A percentile compares a stretch with the other conserved stretches of the same genome.
Evolutionary conservation across 2,797 vertebrate species (phyloP).

Genomic region (Anisognathus igniventris): DNA sequence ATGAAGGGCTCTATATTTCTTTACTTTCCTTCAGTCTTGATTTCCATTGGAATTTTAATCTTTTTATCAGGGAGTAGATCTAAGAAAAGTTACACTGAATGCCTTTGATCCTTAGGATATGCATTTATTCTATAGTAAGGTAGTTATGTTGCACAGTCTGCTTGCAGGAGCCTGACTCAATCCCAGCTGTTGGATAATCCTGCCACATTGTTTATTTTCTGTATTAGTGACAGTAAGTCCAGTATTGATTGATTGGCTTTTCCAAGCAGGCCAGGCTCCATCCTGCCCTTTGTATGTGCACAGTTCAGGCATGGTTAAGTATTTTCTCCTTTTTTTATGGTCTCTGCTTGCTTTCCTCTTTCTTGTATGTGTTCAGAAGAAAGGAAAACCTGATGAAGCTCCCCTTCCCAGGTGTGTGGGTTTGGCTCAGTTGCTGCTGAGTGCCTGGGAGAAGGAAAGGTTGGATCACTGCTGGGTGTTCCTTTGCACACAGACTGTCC

Average conservation of each 20-base stretch:
- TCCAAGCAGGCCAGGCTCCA: neutral
- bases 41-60: neutral
- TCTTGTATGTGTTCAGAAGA: neutral
- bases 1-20: neutral
- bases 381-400: neutral
- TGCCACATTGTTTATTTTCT: neutral
- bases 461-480: neutral
- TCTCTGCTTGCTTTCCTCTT: neutral
- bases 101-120: neutral
- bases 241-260: neutral
- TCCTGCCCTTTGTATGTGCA: neutral
- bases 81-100: neutral
- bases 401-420: neutral
- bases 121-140: neutral
- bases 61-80: neutral
- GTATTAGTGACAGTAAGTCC: neutral
- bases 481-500: neutral
- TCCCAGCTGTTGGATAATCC: neutral
- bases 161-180: neutral
- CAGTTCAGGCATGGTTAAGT: neutral
- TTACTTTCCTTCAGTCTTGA: neutral
- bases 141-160: neutral
- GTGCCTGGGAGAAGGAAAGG: neutral
- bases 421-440: neutral
- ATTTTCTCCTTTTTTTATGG: neutral